Evolutionary conservation across 2,113 vertebrate genomes (phyloP).

Genomic region (Cacatua alba): DNA sequence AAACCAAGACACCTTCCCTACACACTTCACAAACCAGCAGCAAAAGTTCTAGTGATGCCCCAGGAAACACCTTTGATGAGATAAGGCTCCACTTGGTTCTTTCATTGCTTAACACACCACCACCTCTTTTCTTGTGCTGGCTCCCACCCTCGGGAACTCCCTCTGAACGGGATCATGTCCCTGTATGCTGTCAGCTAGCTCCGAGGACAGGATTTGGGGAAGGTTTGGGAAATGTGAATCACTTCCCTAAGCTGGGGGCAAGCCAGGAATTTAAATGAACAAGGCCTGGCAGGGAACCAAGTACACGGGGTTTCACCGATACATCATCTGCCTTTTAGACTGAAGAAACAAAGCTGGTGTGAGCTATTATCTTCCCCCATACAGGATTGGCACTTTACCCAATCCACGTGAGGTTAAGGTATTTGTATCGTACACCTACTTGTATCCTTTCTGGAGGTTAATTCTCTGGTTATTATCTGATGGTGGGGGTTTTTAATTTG

Average conservation of each 20-base stretch:
- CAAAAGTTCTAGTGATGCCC: not conserved
- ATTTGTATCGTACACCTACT: not conserved
- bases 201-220: not conserved
- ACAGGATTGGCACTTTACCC: not conserved
- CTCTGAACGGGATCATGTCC: not conserved
- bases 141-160: not conserved
- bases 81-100: not conserved
- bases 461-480: not conserved
- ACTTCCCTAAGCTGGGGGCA: not conserved
- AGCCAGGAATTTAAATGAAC: constrained; percentile 38
- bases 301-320: not conserved
- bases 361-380: not conserved
- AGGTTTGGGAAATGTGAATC: constrained; percentile 33
- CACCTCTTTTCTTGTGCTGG: not conserved
- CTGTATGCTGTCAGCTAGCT: accelerated
- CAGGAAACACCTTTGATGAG: not conserved
- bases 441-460: not conserved
- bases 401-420: not conserved
- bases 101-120: accelerated
- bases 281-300: constrained; percentile 20
- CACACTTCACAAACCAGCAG: not conserved
- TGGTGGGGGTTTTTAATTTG: not conserved
- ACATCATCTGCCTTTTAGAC: not conserved
- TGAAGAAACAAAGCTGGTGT: not conserved
- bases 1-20: not conserved